Base-by-base conservation (phyloP, 2,797 vertebrate genomes). In the Pantherophis alleghaniensis region DNA sequence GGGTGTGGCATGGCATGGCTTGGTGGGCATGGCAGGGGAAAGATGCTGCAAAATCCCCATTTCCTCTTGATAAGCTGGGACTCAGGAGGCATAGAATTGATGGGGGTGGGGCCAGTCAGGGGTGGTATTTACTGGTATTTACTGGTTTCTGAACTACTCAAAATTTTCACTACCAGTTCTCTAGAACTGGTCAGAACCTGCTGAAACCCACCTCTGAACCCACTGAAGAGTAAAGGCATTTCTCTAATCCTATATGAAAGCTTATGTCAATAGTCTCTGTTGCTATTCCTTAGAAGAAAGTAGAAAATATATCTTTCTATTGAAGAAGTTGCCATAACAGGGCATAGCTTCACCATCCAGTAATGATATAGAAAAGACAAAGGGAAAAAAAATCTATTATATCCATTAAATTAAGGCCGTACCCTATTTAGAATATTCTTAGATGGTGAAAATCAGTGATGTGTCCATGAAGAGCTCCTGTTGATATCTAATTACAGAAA, bases 401-500 rank as follows among this genome's bases (percentile, higher is more conserved):
- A 89, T 60, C 0, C 0, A 91, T 93, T n/a, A 37, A 28, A 87
- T 92, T 55, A 88, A 90, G 94, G 88, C 91, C 88, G 0, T 91
- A 55, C 86, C 94, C 94, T 96, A 94, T 95, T 95, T 95, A 95
- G 94, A 93, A 88, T 66, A 28, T 89, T 37, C 93, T 66, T 83
- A 93, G 94, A 94, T 89, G 94, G 94, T 92, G 94, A 92, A 91
- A 0, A 69, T 94, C 94, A 91, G 26, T 95, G 94, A 57, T 22
- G 37, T 86, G 94, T 88, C 96, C 94, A 96, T 88, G 51, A 92
- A 96, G 95, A 96, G 95, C 94, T 96, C 95, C 94, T 95, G 95
- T 92, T 96, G 96, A 26, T 95, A 91, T 92, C 93, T 96, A 97
- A 97, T 97, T 97, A 95, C 83, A 87, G 92, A 88, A 91, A 96